Evolutionary conservation across 2,797 vertebrate genomes (phyloP), one percentile per base, ranked within the genome.

Genomic region (Squalus acanthias): DNA sequence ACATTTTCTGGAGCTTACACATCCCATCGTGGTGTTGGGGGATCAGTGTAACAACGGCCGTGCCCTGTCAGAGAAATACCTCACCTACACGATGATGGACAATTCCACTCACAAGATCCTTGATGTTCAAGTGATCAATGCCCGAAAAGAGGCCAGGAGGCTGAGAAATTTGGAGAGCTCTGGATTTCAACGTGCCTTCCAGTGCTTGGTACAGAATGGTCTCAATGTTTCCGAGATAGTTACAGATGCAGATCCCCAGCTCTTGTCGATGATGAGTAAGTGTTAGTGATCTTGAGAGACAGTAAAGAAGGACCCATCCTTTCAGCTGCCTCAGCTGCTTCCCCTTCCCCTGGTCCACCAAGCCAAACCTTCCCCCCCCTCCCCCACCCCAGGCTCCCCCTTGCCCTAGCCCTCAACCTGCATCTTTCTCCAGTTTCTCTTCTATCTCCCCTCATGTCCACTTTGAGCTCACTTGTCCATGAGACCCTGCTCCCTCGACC

Each of bases 21-120:
- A 26, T 53, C 94, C 94, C 2, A 29, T 95, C 5, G 94, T 95
- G n/a, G 94, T 95, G 39, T 29, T 95, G 69, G 94, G 15, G 10
- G 67, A 95, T 29, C 67, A 20, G 46, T 72, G 46, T 46, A 57
- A 70, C 67, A 95, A 72, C 26, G 17, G 24, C 26, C 50, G 0
- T 53, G 67, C 20, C 26, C 13, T 26, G 72, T 72, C 93, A 29
- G 26, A 53, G 12, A 72, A 57, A 57, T 95, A 95, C 20, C 70
- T 74, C 24, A 95, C 94, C 46, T 50, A 53, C 24, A 53, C 94
- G 29, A 95, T 95, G 94, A 95, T 95, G 94, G 94, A 95, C 69
- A 74, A 95, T 74, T 72, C 24, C 69, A 95, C 69, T 29, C 94
- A 72, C 39, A 95, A 74, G 70, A 57, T 95, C 50, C 94, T 95